A percentile compares a stretch with the other conserved stretches of the same genome.
Conservation (phyloP, 2,888 invertebrate genomes). For the Cantharis rustica region DNA sequence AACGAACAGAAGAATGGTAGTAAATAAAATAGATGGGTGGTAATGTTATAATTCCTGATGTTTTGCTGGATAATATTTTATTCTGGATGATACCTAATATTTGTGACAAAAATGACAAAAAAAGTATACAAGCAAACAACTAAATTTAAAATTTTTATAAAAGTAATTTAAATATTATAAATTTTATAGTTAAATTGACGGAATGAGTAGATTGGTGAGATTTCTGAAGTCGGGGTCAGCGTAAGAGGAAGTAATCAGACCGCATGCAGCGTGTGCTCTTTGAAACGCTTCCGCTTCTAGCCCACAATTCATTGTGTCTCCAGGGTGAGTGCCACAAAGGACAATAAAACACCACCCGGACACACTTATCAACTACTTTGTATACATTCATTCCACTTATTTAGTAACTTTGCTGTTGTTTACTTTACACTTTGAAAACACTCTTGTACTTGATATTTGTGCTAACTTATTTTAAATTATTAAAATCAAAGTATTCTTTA, state of each 20-base stretch:
- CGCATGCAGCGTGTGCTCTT: slow-evolving; percentile 44
- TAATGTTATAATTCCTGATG: background rate
- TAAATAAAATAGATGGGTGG: background rate
- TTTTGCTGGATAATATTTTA: background rate
- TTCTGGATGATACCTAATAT: background rate
- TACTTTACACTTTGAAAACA: slow-evolving; percentile 22
- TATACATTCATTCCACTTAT: slow-evolving; percentile 29
- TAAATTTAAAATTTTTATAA: no score
- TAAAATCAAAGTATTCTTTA: slow-evolving; percentile 15
- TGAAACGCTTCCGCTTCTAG: slow-evolving; percentile 43
- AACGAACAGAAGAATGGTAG: no score
- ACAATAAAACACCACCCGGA: slow-evolving; percentile 44
- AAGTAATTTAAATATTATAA: background rate
- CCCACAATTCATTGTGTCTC: slow-evolving; percentile 38
- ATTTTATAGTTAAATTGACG: slow-evolving; percentile 1
- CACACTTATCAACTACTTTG: slow-evolving; percentile 40
- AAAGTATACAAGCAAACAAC: background rate
- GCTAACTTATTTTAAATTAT: slow-evolving; percentile 18
- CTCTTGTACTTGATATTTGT: slow-evolving; percentile 9
- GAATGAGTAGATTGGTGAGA: slow-evolving; percentile 14
- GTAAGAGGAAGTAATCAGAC: slow-evolving; percentile 45
- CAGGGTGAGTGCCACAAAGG: slow-evolving; percentile 39
- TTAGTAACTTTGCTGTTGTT: slow-evolving; percentile 26
- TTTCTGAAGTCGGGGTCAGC: slow-evolving; percentile 30
- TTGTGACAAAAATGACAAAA: background rate